Base-by-base conservation (phyloP, 2,888 invertebrate genomes). In the Gnatocerus cornutus region DNA sequence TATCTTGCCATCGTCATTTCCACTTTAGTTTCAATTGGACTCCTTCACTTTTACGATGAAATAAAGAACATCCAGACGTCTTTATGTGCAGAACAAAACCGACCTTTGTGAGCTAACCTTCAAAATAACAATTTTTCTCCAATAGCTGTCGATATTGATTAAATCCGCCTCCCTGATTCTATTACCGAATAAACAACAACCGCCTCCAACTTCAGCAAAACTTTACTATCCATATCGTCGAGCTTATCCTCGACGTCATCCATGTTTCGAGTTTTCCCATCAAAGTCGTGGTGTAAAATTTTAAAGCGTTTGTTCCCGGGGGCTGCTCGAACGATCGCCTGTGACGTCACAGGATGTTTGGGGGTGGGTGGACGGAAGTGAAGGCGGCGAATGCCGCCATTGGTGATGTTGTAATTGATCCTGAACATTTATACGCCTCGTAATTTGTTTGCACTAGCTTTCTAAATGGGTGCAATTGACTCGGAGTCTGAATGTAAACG, bases 261-360 rank as follows among this genome's bases (percentile, higher is more conserved):
- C n/a, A n/a, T 21, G 41, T 30, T 63, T 53, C 16, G 4, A 41
- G 8, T 21, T 21, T 6, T 5, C 1, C 41, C 45, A 50, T 39
- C 62, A 27, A 62, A 43, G 29, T 41, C 59, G 67, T 56, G 62
- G 63, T 50, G 67, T 68, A 64, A 67, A 69, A 71, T 67, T 66
- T 72, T 63, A 43, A 48, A 63, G 48, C 59, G 45, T 72, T 76
- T 69, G 71, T 76, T 74, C 72, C 77, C 78, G 73, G 78, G 78
- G 77, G 50, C 67, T 66, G 67, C 78, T 79, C 79, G 77, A 80
- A 80, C 79, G 80, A 78, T 78, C 79, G 80, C 63, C 53, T 67
- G 73, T 79, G 80, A 80, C 80, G 80, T 78, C 76, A 79, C 64
- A 64, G 71, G 71, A 68, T 69, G 62, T 52, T 27, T 48, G 55